Evolutionary conservation across 1,140 invertebrate species (phyloP), one percentile per base, ranked within the genome.

Genomic region (Achroia grisella): DNA sequence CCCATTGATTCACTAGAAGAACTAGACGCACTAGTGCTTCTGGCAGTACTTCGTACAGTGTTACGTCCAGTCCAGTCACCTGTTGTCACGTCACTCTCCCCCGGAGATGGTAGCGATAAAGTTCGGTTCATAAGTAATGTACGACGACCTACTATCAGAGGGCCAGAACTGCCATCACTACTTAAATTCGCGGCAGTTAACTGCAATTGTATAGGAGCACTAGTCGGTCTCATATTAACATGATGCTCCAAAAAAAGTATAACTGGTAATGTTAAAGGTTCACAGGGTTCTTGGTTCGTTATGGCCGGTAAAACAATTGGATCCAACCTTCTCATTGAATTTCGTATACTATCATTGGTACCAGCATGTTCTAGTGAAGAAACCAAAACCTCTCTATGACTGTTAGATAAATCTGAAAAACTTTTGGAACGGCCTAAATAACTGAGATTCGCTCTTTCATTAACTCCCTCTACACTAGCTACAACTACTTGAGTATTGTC

Each of bases 151-250:
- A 85, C 73, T 36, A 85, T 85, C n/a, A 82, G 45, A 17, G 81
- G 81, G 4, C 74, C 78, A 2, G 81, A 82, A 9, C 68, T 58
- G 8, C 68, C 71, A 53, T 78, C 75, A 44, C 62, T 75, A 47
- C 71, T 85, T 2, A 85, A 52, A 68, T 85, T 82, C 2, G 81
- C 71, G 11, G 79, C 72, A 11, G 81, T 82, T 14, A 85, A 76
- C 69, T 85, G 81, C 35, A 85, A 62, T 46, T 85, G 81, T 58
- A 85, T 81, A 0, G 81, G 81, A n/a, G 78, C 73, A 56, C 78
- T 81, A 2, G 76, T 85, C 8, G 80, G 80, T 8, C 78, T 56
- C 67, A 81, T 68, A 47, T 85, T 82, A 30, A 82, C 77, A 49
- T 84, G 69, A 56, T 85, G 81, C 33, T 85, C 81, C 30, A 85